Percentiles rank a stretch among this genome's conserved stretches.
phyloP scores from a whole-genome alignment of 1,140 invertebrate species.

The Aphelenchoides fujianensis region DNA sequence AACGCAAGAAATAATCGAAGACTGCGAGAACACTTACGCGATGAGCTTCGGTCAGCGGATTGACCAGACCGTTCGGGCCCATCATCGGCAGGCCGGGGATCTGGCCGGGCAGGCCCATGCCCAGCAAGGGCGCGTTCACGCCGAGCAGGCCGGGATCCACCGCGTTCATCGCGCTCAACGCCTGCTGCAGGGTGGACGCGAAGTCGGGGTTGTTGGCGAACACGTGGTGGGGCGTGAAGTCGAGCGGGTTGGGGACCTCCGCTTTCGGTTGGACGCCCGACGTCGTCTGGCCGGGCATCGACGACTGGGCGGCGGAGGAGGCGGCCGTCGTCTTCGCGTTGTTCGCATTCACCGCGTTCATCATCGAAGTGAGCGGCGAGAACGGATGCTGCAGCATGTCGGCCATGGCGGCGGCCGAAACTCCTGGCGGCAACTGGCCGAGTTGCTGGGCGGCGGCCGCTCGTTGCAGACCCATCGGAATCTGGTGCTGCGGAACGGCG shows the following conservation, averaged over 20 bases:
- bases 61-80: not conserved
- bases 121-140: not conserved
- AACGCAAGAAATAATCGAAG: not conserved
- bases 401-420: conserved; percentile 5
- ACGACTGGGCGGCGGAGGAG: not conserved
- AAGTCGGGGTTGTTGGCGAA: conserved; percentile 17
- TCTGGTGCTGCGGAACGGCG: conserved; percentile 2
- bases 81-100: not conserved
- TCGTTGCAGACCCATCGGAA: conserved; percentile 13
- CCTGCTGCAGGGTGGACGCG: not conserved
- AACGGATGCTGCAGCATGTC: not conserved
- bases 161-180: conserved; percentile 19
- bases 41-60: conserved; percentile 5
- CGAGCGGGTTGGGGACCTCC: not conserved
- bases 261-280: not conserved
- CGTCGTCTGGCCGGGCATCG: not conserved
- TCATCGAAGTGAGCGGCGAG: too few species aligned
- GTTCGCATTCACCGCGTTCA: conserved; percentile 1
- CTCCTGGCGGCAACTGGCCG: not conserved
- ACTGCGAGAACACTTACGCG: not conserved
- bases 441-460: not conserved
- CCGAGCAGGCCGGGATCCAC: conserved; percentile 10
- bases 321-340: not conserved
- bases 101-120: not conserved
- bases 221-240: not conserved